Conservation (phyloP, 2,888 invertebrate genomes). For the Trichogramma dendrolimi region DNA sequence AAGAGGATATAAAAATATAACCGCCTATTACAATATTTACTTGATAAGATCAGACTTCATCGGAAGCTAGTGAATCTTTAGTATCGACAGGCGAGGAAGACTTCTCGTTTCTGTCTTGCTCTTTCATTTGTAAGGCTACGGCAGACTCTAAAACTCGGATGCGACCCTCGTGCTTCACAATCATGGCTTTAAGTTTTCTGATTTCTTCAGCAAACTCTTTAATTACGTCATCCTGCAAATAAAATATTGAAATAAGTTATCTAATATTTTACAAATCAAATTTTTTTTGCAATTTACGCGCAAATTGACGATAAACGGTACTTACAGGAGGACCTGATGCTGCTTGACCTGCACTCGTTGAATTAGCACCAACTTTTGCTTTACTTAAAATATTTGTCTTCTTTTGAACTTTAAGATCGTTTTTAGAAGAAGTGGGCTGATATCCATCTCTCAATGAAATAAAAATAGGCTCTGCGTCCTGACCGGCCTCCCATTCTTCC, state of each 20-base stretch:
- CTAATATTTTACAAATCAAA: conserved; percentile 9
- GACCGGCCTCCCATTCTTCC: conserved; percentile 88
- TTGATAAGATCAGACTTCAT: conserved; percentile 45
- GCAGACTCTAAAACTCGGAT: conserved; percentile 74
- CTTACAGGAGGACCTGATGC: conserved; percentile 40
- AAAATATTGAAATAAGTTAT: background rate
- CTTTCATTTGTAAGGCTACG: conserved; percentile 52
- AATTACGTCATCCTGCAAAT: conserved; percentile 66
- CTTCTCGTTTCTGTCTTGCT: conserved; percentile 49
- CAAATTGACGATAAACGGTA: conserved; percentile 6
- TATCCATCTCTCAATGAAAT: conserved; percentile 85
- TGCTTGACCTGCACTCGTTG: conserved; percentile 33
- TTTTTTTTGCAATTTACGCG: background rate
- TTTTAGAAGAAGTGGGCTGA: conserved; percentile 59
- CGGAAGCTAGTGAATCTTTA: conserved; percentile 47
- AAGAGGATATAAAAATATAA: conserved; percentile 38
- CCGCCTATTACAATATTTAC: conserved; percentile 7
- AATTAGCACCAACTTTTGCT: conserved; percentile 46
- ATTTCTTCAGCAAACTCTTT: conserved; percentile 86
- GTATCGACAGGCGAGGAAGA: conserved; percentile 40
- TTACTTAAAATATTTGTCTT: conserved; percentile 79
- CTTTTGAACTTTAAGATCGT: conserved; percentile 70
- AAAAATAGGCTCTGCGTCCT: conserved; percentile 84
- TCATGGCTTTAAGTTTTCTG: conserved; percentile 86
- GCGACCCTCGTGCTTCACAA: conserved; percentile 87